phyloP scores from a whole-genome alignment of 2,888 invertebrate genomes.

The Dicranocentrus wangi region DNA sequence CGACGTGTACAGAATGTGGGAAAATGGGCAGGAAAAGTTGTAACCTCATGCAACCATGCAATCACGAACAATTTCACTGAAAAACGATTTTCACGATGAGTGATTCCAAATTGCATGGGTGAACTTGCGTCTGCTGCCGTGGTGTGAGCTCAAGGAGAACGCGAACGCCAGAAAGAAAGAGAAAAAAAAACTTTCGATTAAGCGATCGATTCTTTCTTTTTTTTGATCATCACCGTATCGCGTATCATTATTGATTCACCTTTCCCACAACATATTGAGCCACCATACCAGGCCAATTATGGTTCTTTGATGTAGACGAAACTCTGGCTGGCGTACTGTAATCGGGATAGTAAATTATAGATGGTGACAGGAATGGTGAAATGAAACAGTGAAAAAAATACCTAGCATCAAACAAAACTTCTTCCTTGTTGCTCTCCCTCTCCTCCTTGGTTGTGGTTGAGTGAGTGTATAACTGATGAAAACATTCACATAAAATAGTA shows the following conservation, averaged over 20 bases:
- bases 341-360: no score
- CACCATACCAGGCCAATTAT: no score
- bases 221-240: slow-evolving; percentile 16
- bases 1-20: neutral
- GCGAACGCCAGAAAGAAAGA: slow-evolving; percentile 1
- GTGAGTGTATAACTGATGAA: neutral
- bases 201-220: slow-evolving; percentile 1
- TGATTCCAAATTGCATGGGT: slow-evolving; percentile 29
- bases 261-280: no score
- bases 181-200: slow-evolving; percentile 10
- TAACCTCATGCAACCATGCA: slow-evolving; percentile 47
- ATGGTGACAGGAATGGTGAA: no score
- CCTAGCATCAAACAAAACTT: no score
- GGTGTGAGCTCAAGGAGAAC: slow-evolving; percentile 15
- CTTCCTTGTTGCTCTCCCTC: neutral
- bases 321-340: no score
- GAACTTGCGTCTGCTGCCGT: slow-evolving; percentile 12
- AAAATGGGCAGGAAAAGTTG: neutral
- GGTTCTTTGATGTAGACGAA: no score
- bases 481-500: slow-evolving; percentile 11
- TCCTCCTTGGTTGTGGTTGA: neutral
- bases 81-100: slow-evolving; percentile 25
- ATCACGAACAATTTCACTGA: slow-evolving; percentile 43
- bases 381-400: no score
- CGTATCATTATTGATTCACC: no score